Conservation (phyloP, 1,140 invertebrate genomes). For the Hypsibius dujardini region DNA sequence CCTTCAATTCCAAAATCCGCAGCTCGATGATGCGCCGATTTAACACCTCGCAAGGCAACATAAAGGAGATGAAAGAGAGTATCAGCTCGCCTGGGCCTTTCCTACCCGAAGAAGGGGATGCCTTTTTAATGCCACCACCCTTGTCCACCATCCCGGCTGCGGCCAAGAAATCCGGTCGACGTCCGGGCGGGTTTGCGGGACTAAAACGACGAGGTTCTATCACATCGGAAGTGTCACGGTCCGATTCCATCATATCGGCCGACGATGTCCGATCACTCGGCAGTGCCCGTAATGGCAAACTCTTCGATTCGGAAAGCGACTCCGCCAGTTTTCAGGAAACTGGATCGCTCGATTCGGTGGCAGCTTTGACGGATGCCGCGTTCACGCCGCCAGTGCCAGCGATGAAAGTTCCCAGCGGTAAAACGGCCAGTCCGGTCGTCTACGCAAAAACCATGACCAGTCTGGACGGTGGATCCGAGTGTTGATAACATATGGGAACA, state of each 20-base stretch:
- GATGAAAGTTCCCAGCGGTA: not conserved
- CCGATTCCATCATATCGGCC: conserved; percentile 1
- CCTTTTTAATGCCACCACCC: conserved; percentile 1
- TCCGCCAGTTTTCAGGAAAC: not conserved
- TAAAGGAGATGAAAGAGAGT: not conserved
- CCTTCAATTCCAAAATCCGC: not conserved
- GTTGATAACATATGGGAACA: not conserved
- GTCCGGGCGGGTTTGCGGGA: not conserved
- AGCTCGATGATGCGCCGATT: conserved; percentile 9
- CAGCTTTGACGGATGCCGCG: not conserved
- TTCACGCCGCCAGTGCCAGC: not conserved
- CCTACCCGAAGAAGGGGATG: not conserved
- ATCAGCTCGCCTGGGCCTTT: not conserved
- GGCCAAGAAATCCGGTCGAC: not conserved
- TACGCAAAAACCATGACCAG: conserved; percentile 3
- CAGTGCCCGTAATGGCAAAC: conserved; percentile 1
- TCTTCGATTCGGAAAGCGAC: conserved; percentile 13
- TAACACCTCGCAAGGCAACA: too few relatives aligned
- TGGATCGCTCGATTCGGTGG: not conserved
- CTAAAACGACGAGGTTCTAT: not conserved
- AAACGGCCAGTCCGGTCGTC: not conserved
- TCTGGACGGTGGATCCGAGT: not conserved
- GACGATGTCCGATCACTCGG: not conserved
- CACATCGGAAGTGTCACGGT: not conserved
- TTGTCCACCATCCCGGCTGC: too few relatives aligned